A percentile compares a stretch with the other conserved stretches of the same genome.
Conservation (phyloP, 2,797 vertebrate genomes). For the Basileuterus tristriatus region DNA sequence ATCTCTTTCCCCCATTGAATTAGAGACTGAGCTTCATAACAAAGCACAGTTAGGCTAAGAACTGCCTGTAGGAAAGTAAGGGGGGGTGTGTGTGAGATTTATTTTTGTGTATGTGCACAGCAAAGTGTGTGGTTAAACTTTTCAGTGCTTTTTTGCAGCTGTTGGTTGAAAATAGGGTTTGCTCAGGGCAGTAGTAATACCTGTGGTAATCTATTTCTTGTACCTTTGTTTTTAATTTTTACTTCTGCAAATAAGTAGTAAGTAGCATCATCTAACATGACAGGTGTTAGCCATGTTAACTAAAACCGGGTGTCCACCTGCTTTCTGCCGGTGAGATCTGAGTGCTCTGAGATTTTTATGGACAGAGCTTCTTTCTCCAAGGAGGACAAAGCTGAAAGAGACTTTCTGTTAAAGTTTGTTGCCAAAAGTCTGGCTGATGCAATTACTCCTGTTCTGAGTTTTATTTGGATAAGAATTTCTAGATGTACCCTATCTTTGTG, state of each 20-base stretch:
- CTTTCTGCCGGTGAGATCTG: neutral
- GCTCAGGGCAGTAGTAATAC: neutral
- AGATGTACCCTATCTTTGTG: neutral
- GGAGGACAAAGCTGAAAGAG: neutral
- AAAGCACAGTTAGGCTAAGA: neutral
- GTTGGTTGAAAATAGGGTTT: neutral
- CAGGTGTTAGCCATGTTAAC: neutral
- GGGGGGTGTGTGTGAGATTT: fast-evolving
- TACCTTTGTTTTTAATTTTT: neutral
- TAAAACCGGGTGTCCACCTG: neutral
- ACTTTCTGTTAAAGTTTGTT: neutral
- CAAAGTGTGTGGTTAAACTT: neutral
- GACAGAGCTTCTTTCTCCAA: neutral
- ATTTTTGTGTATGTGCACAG: neutral
- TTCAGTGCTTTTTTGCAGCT: neutral
- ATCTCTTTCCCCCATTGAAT: neutral
- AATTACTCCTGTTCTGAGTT: neutral
- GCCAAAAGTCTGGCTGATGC: neutral
- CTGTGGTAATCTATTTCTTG: neutral
- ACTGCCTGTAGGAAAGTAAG: neutral
- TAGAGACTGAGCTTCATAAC: neutral
- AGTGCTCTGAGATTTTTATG: neutral
- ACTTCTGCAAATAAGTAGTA: neutral
- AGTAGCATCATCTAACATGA: neutral
- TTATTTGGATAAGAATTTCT: neutral